Evolutionary conservation across 2,113 vertebrate species (phyloP), one percentile per base, ranked within the genome.

Genomic region (Macquaria ambigua): DNA sequence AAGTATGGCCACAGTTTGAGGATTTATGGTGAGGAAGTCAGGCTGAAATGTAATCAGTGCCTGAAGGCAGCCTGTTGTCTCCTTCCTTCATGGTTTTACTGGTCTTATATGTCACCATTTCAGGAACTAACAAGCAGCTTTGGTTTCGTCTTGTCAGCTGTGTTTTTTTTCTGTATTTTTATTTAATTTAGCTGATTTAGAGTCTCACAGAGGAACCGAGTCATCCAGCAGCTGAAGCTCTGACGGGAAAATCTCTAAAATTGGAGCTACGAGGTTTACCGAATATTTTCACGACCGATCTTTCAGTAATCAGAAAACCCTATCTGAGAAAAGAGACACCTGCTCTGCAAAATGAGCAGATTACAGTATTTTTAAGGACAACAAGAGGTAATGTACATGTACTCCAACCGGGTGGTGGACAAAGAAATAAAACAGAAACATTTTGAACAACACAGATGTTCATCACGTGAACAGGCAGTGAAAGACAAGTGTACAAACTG

Each of bases 91-190:
- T 31, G 43, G 31, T 25, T 25, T 55, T 70, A 34, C 53, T 64
- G 46, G n/a, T 31, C 46, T 9, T 10, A 1, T 6, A 4, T 9
- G 21, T 64, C 52, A 0, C 31, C 0, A 7, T 90, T 88, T 88
- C 46, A 90, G 92, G 92, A 93, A 93, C 83, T 70, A 43, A 69
- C 34, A 23, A 10, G 0, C 2, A 46, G 59, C 18, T 21, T 20
- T 69, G 70, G 75, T 93, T 90, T 89, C 82, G 77, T 70, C 85
- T 50, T 0, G 86, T 92, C 92, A 93, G 90, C 92, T 88, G 79
- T 74, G 69, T 64, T 78, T 53, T 77, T 69, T 53, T 62, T 78
- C 68, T 77, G 62, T 58, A 16, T 69, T 81, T 82, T 63, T 50
- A 58, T 53, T 37, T 81, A 20, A 43, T 80, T 37, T 31, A 5